Evolutionary conservation across 2,113 vertebrate genomes (phyloP).

Genomic region (Tor tambroides): DNA sequence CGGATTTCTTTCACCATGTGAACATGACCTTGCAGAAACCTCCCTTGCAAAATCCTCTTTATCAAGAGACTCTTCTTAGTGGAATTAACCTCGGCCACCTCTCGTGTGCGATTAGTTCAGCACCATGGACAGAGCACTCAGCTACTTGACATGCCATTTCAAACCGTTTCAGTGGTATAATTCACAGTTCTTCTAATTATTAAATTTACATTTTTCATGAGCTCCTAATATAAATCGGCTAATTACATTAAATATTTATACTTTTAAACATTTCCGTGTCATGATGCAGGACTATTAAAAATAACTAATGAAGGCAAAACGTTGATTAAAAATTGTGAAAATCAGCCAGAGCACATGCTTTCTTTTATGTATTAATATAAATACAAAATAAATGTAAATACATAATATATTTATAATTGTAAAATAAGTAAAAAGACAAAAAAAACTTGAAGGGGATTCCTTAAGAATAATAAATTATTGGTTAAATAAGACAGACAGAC

Average conservation of each 20-base stretch:
- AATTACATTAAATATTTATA: neutral
- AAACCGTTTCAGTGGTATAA: neutral
- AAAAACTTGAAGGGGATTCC: neutral
- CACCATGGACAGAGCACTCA: conserved; percentile 58
- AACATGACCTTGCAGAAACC: conserved; percentile 42
- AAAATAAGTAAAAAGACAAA: neutral
- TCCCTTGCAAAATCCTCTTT: conserved; percentile 31
- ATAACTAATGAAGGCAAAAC: neutral
- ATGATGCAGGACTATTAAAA: neutral
- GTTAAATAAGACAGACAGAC: no score
- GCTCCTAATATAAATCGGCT: neutral
- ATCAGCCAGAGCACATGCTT: neutral
- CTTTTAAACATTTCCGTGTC: neutral
- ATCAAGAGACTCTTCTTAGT: conserved; percentile 18
- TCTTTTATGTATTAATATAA: neutral
- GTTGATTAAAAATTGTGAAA: neutral
- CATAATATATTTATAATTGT: neutral
- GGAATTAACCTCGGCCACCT: conserved; percentile 38
- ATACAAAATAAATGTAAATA: neutral
- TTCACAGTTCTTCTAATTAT: neutral
- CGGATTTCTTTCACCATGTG: neutral
- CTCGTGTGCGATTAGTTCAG: conserved; percentile 46
- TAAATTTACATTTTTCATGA: neutral
- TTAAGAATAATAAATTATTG: neutral
- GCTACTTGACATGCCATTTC: neutral